Conservation (phyloP, 2,888 invertebrate genomes). For the Hyalella azteca region DNA sequence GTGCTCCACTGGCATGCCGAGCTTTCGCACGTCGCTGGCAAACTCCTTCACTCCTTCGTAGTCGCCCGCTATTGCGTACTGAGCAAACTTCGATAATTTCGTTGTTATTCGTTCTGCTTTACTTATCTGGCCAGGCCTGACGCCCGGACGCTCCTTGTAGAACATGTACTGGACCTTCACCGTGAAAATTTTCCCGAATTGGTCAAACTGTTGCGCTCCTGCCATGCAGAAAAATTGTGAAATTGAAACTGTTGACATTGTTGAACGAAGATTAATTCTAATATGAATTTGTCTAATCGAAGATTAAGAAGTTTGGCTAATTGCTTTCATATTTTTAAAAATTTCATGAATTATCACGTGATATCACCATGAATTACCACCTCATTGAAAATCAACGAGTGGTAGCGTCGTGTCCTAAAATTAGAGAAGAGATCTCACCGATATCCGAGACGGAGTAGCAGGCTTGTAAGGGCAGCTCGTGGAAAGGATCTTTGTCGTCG, state of each 20-base stretch:
- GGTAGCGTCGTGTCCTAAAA: too few relatives aligned
- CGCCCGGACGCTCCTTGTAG: conserved; percentile 97
- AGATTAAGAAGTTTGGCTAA: too few relatives aligned
- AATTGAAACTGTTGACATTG: too few relatives aligned
- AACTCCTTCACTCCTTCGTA: conserved; percentile 93
- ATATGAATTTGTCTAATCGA: too few relatives aligned
- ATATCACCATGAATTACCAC: too few relatives aligned
- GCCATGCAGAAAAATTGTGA: conserved; percentile 51
- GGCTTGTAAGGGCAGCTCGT: conserved; percentile 91
- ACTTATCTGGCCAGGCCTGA: conserved; percentile 90
- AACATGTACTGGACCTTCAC: conserved; percentile 96
- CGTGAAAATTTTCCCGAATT: conserved; percentile 98
- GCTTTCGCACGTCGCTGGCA: conserved; percentile 87
- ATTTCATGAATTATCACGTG: too few relatives aligned
- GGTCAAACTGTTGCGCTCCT: conserved; percentile 96
- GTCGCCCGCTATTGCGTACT: conserved; percentile 91
- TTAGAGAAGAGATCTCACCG: conserved; percentile 62
- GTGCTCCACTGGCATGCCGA: conserved; percentile 95
- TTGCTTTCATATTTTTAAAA: too few relatives aligned
- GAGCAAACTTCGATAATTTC: conserved; percentile 90
- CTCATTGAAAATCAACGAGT: too few relatives aligned
- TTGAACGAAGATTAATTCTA: too few relatives aligned
- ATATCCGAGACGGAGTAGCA: conserved; percentile 95
- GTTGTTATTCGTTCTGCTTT: conserved; percentile 90
- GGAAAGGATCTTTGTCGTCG: conserved; percentile 88